A percentile compares a stretch with the other conserved stretches of the same genome.
Conservation (phyloP, 1,140 invertebrate genomes). For the Drosophila tani region DNA sequence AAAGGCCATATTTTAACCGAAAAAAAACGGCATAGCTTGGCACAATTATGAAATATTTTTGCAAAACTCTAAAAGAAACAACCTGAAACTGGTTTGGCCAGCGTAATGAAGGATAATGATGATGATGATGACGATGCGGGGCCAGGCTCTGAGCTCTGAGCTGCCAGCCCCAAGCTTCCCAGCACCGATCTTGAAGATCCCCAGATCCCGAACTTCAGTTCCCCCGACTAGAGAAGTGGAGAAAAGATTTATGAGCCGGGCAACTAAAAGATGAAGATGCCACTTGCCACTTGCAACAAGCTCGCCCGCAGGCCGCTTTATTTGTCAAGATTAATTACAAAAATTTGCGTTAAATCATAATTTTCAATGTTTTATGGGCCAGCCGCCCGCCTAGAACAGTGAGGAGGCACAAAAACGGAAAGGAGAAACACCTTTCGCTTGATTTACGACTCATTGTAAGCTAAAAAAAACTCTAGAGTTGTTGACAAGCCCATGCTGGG, state of each 20-base stretch:
- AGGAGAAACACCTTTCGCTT: slow-evolving; percentile 43
- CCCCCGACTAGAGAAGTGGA: slow-evolving; percentile 61
- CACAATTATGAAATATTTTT: slow-evolving; percentile 83
- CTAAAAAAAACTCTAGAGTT: slow-evolving; percentile 12
- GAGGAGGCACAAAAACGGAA: neutral
- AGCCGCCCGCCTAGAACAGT: slow-evolving; percentile 36
- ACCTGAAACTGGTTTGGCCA: slow-evolving; percentile 59
- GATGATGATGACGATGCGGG: slow-evolving; percentile 59
- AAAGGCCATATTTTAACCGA: slow-evolving; percentile 72
- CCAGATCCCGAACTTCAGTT: slow-evolving; percentile 15
- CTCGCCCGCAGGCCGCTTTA: slow-evolving; percentile 59
- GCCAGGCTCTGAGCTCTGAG: slow-evolving; percentile 32
- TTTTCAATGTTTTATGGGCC: slow-evolving; percentile 75
- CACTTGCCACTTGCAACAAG: slow-evolving; percentile 49
- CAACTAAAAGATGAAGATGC: slow-evolving; percentile 67
- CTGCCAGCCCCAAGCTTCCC: slow-evolving; percentile 16
- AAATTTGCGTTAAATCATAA: slow-evolving; percentile 82
- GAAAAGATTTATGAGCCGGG: slow-evolving; percentile 72
- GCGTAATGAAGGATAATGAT: slow-evolving; percentile 84
- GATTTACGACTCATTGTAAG: slow-evolving; percentile 66
- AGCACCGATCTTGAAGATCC: slow-evolving; percentile 17
- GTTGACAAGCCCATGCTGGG: slow-evolving; percentile 73
- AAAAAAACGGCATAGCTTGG: slow-evolving; percentile 73
- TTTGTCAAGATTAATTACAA: slow-evolving; percentile 84
- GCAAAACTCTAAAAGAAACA: slow-evolving; percentile 47